Evolutionary conservation across 92 coral and sea anemone genomes (phyloP), one percentile per base, ranked within the genome.

Genomic region (Siderastrea radians): DNA sequence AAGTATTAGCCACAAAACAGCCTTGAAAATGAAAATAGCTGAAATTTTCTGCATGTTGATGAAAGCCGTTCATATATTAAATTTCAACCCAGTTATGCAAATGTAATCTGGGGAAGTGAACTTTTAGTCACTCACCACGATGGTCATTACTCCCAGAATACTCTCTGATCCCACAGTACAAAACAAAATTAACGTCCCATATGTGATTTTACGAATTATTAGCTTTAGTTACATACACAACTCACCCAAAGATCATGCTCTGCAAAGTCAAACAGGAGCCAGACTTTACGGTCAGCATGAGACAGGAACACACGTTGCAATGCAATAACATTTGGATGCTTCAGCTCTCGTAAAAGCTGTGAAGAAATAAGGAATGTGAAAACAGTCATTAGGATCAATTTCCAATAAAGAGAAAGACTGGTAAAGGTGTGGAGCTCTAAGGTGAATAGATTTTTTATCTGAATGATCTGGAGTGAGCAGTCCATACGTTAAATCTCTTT

Each of bases 201-300:
- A 55, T 8, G 65, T 17, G 16, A 60, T 7, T 60, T 9, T 17
- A 26, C 38, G 0, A 60, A 7, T 60, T 2, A 3, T 26, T 26
- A 2, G 6, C 2, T 44, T 2, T 12, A 26, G 12, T 12, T 6
- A 6, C 9, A 69, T 47, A 13, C 26, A 66, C 43, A 4, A 72
- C 96, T 91, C 77, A 96, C 99, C 99, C 99, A 97, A 11, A 97
- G 90, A 89, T 97, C 99, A 94, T 97, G 99, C 74, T 97, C 99
- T 81, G 99, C 99, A 92, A 94, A 97, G 72, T 97, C 99, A 92
- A 97, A 88, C 38, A 97, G 87, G 44, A 97, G 89, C 96, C 95
- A 97, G 26, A 97, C 99, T 84, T 97, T 97, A 12, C 99, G 92
- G 85, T 97, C 99, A 5, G 98, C 90, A 87, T 97, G 99, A 1